Conservation (phyloP, 2,888 invertebrate species). For the Eupithecia tripunctaria region DNA sequence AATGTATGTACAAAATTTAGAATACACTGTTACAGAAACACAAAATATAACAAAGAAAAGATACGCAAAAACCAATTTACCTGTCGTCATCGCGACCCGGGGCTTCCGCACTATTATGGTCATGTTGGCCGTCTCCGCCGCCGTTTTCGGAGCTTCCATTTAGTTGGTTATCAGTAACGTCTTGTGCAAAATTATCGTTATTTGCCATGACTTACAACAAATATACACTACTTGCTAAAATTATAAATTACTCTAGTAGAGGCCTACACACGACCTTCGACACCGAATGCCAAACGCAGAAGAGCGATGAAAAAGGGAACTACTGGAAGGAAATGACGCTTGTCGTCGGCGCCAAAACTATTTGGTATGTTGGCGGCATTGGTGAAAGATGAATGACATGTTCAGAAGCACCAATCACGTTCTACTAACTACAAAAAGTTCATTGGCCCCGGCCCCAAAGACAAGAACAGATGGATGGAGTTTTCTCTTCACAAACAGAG, state of each 20-base stretch:
- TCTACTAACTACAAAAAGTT: slow-evolving; percentile 57
- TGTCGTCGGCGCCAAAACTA: slow-evolving; percentile 71
- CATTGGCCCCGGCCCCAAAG: slow-evolving; percentile 66
- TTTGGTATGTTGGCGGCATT: slow-evolving; percentile 60
- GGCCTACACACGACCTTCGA: slow-evolving; percentile 80
- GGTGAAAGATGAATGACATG: slow-evolving; percentile 54
- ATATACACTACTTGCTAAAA: slow-evolving; percentile 83
- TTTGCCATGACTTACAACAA: slow-evolving; percentile 85
- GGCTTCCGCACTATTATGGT: slow-evolving; percentile 90
- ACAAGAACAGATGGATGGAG: slow-evolving; percentile 51
- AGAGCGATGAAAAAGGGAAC: slow-evolving; percentile 60
- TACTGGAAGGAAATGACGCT: slow-evolving; percentile 53
- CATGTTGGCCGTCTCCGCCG: slow-evolving; percentile 87
- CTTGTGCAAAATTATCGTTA: slow-evolving; percentile 92
- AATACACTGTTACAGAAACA: slow-evolving; percentile 24
- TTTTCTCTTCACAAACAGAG: slow-evolving; percentile 50
- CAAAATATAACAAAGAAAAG: slow-evolving; percentile 4
- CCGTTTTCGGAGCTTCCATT: slow-evolving; percentile 86
- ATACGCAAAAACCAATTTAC: slow-evolving; percentile 65
- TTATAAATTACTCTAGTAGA: slow-evolving; percentile 75
- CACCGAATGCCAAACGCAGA: slow-evolving; percentile 83
- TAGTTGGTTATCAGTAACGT: slow-evolving; percentile 88
- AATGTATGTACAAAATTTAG: slow-evolving; percentile 57
- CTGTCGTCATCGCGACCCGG: slow-evolving; percentile 93
- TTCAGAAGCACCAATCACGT: slow-evolving; percentile 65